These are phyloP conservation scores for Esperia sulphurella DNA, from an alignment of 2,888 invertebrate genomes.

Conservation along the genomic window DNA sequence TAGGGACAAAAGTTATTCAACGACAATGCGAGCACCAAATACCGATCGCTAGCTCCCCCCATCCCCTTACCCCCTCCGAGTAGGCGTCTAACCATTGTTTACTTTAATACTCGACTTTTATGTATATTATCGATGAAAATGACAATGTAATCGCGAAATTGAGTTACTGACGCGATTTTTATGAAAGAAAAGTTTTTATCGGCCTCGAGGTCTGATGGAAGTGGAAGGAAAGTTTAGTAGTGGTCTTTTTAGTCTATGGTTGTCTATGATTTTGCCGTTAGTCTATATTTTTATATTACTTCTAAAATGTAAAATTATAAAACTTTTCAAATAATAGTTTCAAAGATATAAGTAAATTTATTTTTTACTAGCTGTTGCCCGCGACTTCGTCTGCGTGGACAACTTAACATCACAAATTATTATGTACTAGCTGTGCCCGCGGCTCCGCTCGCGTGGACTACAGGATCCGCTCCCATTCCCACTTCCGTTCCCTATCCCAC, in stretches of 20 bases:
- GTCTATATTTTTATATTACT: too few species aligned
- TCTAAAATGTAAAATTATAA: too few species aligned
- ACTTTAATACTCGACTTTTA: conserved; percentile 76
- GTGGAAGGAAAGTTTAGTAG: not conserved
- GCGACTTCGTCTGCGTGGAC: too few species aligned
- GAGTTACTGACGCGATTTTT: conserved; percentile 36
- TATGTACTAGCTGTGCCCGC: too few species aligned
- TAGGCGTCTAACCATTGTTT: conserved; percentile 70
- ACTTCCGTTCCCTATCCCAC: too few species aligned
- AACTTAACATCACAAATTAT: too few species aligned
- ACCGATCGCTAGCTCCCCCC: conserved; percentile 70
- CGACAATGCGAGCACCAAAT: conserved; percentile 80
- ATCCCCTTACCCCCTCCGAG: conserved; percentile 49
- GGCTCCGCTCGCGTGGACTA: too few species aligned
- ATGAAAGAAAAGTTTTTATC: not conserved
- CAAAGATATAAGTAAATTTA: too few species aligned
- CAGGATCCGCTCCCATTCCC: too few species aligned
- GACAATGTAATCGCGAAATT: conserved; percentile 55
- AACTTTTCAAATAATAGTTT: too few species aligned
- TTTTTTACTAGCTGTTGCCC: too few species aligned
- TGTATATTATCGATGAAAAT: conserved; percentile 60
- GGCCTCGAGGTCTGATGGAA: not conserved
- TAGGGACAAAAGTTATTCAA: conserved; percentile 80
- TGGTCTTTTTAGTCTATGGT: not conserved
- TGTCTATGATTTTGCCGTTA: too few species aligned